Conservation (phyloP, 2,113 vertebrate genomes). For the Pteronura brasiliensis region DNA sequence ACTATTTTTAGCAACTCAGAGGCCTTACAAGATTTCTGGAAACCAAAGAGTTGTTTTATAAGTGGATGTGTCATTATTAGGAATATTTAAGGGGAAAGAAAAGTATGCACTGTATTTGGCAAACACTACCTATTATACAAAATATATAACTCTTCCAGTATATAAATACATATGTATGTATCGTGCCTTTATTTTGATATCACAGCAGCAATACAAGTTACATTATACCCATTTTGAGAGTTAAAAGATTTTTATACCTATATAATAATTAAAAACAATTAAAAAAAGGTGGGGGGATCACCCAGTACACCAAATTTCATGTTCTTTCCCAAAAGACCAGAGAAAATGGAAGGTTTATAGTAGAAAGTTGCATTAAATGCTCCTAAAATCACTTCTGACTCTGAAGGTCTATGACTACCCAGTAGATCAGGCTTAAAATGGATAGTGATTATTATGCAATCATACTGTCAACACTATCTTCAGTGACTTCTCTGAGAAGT, state of each 20-base stretch:
- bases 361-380: not conserved
- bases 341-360: not conserved
- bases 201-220: not conserved
- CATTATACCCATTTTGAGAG: not conserved
- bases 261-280: not conserved
- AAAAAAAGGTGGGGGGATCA: not conserved
- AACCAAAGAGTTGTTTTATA: not conserved
- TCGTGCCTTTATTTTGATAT: not conserved
- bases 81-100: not conserved
- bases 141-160: not conserved
- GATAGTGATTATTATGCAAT: not conserved
- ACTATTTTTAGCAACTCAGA: not conserved
- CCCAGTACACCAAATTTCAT: not conserved
- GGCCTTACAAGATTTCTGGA: not conserved
- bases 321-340: not conserved
- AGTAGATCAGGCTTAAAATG: not conserved
- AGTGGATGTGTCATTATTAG: not conserved
- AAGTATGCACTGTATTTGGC: not conserved
- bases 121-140: not conserved
- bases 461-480: not conserved
- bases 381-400: not conserved
- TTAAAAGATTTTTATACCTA: not conserved
- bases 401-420: not conserved
- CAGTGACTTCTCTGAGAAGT: not conserved
- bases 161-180: not conserved